Base-by-base conservation (phyloP, 2,888 invertebrate genomes). In the Tenthredo livida region DNA sequence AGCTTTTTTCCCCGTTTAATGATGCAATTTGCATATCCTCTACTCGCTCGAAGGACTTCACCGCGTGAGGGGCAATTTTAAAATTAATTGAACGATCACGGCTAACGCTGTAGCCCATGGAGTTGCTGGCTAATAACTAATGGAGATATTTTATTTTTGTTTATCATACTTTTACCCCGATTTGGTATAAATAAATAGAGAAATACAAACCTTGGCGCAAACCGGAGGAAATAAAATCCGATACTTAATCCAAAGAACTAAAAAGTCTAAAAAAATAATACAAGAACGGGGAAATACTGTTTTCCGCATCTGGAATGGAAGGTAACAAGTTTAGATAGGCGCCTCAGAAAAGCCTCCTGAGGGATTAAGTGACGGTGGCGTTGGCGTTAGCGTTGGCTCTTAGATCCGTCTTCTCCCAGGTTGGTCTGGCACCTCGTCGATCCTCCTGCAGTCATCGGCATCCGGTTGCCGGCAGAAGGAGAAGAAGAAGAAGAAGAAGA, bases 1-100 rank as follows among this genome's bases (percentile, higher is more conserved):
- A 58, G 65, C 80, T 61, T 61, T 80, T 21, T 61, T 47, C 33
- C 47, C 50, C 47, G 58, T 21, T 83, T 67, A 83, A 83, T 47
- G 83, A 83, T 83, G 83, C 67, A 67, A 67, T 83, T 83, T 67
- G 67, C 83, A 83, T 47, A 67, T 58, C 80, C 40, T 58, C 80
- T 37, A 37, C 65, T 29, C 33, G 33, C 80, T n/a, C 77, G 33
- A 29, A 47, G 25, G 80, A 50, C 40, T 37, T 12, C 17, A 40
- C 83, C 15, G 47, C 67, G 67, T 47, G 83, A 15, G 29, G 47
- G 29, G 67, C 83, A 83, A 83, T 83, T 83, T 83, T n/a, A 67
- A 50, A 83, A 83, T 67, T 65, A 82, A 82, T 65, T 65, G 82
- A 82, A 82, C 82, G 61, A 82, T 82, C 80, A 82, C 80, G 47